Evolutionary conservation across 1,140 invertebrate species (phyloP).

Genomic region (Thaumatotibia leucotreta): DNA sequence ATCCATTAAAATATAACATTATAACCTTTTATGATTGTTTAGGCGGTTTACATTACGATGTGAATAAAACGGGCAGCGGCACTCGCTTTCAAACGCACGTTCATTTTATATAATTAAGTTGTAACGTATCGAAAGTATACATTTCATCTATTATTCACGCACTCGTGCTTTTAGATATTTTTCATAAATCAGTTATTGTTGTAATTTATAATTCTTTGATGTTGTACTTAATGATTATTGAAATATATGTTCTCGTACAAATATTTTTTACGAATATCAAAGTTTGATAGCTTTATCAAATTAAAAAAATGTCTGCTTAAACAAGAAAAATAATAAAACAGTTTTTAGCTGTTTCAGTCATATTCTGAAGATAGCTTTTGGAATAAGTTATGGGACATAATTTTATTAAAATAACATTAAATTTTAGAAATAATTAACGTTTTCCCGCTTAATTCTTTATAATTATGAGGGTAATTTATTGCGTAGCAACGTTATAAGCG

Average conservation of each 20-base stretch:
- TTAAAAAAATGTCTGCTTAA: too few relatives aligned
- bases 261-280: too few relatives aligned
- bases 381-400: too few relatives aligned
- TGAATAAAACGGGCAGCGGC: background rate
- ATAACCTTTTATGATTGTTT: constrained; percentile 9
- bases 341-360: too few relatives aligned
- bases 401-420: too few relatives aligned
- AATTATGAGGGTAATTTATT: too few relatives aligned
- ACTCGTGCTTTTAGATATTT: background rate
- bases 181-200: background rate
- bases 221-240: background rate
- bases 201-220: background rate
- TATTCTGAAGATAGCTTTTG: too few relatives aligned
- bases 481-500: too few relatives aligned
- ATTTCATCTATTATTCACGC: background rate
- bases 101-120: background rate
- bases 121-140: background rate
- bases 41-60: background rate
- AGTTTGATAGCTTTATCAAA: too few relatives aligned
- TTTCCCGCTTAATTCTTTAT: too few relatives aligned
- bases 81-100: background rate
- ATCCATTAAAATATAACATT: constrained; percentile 10
- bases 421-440: too few relatives aligned
- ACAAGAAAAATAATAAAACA: too few relatives aligned
- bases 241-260: background rate